Base-by-base conservation (phyloP, 2,797 vertebrate species). In the Pogonophryne albipinna region DNA sequence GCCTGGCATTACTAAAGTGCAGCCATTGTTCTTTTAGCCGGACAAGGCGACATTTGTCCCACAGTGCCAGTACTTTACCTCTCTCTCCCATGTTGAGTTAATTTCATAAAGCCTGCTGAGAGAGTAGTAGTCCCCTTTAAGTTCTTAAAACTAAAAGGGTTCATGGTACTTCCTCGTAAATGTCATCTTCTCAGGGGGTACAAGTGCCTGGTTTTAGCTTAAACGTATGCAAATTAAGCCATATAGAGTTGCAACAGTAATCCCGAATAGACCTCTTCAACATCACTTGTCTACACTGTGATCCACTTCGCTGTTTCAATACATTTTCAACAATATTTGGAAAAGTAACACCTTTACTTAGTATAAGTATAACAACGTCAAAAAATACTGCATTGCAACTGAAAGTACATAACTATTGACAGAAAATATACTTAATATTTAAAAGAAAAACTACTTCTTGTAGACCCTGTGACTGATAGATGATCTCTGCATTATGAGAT, bases 21-120 rank as follows among this genome's bases (percentile, higher is more conserved):
- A 82, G 66, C 66, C 71, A 76, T 78, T 87, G 83, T 85, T 83
- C 75, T 59, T 61, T 60, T n/a, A 49, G 61, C 61, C 9, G 41
- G 65, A 85, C 74, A 57, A 65, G 66, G 67, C 5, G 42, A 23
- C 50, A 60, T 85, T 78, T 79, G 41, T 76, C 72, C 59, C 27
- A 3, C 58, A 68, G 61, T 57, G 50, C 4, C 0, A 66, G 60
- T 50, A 42, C 65, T 53, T 81, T 4, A 74, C 59, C 50, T 72
- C 58, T 44, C 60, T 75, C 34, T 10, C 20, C 23, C 50, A 66
- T 10, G 67, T 49, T 19, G 42, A 83, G 63, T 49, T 75, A 3
- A 67, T 59, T 80, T 79, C 38, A 60, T 47, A 56, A 73, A 10
- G 57, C 57, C 56, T 64, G 64, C 59, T 45, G 70, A 71, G 56